Conservation (phyloP, 1,140 invertebrate genomes). For the Bombus huntii region DNA sequence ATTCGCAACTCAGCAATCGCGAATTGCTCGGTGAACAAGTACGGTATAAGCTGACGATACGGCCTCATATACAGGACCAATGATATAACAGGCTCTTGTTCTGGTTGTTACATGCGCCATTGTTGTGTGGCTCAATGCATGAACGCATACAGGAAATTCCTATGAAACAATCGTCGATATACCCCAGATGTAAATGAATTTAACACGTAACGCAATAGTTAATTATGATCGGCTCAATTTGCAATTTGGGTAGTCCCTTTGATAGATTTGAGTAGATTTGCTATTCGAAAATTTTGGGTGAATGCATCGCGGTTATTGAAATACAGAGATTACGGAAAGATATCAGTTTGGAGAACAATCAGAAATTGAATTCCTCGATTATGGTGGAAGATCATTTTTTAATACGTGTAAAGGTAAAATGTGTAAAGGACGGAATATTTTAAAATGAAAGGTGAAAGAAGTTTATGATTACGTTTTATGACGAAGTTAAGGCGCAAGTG, state of each 20-base stretch:
- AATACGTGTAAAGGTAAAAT: background rate
- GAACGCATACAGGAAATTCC: background rate
- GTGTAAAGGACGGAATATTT: background rate
- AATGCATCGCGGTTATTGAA: too few relatives aligned
- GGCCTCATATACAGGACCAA: too few relatives aligned
- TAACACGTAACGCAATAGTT: background rate
- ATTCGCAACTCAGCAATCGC: background rate
- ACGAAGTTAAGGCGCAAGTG: background rate
- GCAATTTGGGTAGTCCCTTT: too few relatives aligned
- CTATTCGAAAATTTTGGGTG: too few relatives aligned
- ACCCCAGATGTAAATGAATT: background rate
- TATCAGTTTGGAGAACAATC: background rate
- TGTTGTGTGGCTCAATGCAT: background rate
- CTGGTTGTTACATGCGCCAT: background rate
- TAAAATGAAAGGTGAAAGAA: background rate
- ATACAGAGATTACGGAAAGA: too few relatives aligned
- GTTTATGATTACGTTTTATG: background rate
- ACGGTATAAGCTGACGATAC: background rate
- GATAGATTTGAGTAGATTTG: too few relatives aligned
- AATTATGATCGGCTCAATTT: background rate
- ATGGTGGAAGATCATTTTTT: too few relatives aligned
- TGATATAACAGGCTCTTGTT: background rate
- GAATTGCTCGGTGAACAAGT: background rate
- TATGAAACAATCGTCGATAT: constrained; percentile 6
- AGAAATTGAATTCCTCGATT: background rate